phyloP scores from a whole-genome alignment of 2,888 invertebrate genomes.

The Parasteatoda lunata region DNA sequence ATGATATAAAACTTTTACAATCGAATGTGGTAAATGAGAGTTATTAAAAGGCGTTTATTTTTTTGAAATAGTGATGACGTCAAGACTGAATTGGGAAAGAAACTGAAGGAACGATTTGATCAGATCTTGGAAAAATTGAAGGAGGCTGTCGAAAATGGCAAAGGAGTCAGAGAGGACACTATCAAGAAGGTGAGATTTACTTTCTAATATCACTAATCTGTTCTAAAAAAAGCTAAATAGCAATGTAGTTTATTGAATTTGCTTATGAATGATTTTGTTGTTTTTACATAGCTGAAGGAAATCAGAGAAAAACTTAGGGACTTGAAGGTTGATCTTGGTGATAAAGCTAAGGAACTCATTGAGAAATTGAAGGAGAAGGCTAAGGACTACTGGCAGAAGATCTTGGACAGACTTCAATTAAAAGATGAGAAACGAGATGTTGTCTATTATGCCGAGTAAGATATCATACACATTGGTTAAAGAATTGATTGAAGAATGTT shows the following conservation, averaged over 20 bases:
- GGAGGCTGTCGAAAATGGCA: conserved; percentile 45
- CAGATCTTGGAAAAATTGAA: conserved; percentile 40
- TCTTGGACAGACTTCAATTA: conserved; percentile 29
- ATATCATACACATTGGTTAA: background rate
- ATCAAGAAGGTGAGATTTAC: conserved; percentile 26
- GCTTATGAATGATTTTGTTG: background rate
- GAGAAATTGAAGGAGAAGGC: conserved; percentile 35
- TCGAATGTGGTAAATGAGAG: too few relatives aligned
- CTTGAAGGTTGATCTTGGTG: conserved; percentile 15
- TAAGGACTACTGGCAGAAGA: conserved; percentile 48
- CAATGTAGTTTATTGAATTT: background rate
- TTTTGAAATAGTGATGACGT: background rate
- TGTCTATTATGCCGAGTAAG: background rate
- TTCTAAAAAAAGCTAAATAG: background rate
- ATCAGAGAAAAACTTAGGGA: conserved; percentile 40
- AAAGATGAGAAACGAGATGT: background rate
- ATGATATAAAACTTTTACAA: too few relatives aligned
- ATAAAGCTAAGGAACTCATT: conserved; percentile 29
- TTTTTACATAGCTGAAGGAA: background rate
- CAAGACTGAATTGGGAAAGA: conserved; percentile 32
- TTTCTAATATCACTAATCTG: background rate
- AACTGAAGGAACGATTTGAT: conserved; percentile 33
- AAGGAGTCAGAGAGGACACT: conserved; percentile 17
- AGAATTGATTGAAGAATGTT: background rate
- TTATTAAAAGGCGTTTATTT: background rate